Base-by-base conservation (phyloP, 2,888 invertebrate genomes). In the Megalurothrips usitatus region DNA sequence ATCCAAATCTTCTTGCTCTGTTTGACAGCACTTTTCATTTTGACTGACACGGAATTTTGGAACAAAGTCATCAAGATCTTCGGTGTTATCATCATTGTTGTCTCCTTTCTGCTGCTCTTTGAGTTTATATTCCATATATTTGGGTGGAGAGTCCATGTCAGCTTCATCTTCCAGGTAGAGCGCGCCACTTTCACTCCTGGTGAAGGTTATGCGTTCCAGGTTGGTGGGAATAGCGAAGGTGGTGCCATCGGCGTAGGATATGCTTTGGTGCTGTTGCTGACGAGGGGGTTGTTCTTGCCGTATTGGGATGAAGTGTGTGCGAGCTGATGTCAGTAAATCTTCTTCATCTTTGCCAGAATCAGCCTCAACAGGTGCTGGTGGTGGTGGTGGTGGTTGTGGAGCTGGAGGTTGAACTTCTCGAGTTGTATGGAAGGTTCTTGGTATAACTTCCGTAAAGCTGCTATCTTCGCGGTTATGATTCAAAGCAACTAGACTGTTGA, bases 271-370 rank as follows among this genome's bases (percentile, higher is more conserved):
- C 78, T 80, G 9, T 23, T 52, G 49, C 78, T 82, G 49, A 63
- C 58, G 48, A 75, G 78, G 86, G 68, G 85, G 86, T 79, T 86
- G 84, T 83, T 90, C 90, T 84, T 91, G 90, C 84, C 91, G 91
- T 84, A 96, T 95, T 23, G 96, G 95, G 84, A 92, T 91, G 88
- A 96, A 96, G 88, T 96, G 96, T 82, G 95, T 95, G 83, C 92
- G 91, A 83, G 92, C 90, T 11, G 95, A 93, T 26, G 93, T 93
- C 83, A 94, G 89, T 84, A 94, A 88, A 87, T 95, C 94, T 86
- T 94, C 94, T 84, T 90, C 90, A 85, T 88, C 87, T 83, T 88
- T 84, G 23, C 84, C 85, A 49, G 83, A 83, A 48, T 84, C 82
- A 58, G 82, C 83, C 82, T 83, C 82, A 82, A 79, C 58, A 49